Conservation (phyloP, 2,113 vertebrate genomes). For the Turdus rufiventris region DNA sequence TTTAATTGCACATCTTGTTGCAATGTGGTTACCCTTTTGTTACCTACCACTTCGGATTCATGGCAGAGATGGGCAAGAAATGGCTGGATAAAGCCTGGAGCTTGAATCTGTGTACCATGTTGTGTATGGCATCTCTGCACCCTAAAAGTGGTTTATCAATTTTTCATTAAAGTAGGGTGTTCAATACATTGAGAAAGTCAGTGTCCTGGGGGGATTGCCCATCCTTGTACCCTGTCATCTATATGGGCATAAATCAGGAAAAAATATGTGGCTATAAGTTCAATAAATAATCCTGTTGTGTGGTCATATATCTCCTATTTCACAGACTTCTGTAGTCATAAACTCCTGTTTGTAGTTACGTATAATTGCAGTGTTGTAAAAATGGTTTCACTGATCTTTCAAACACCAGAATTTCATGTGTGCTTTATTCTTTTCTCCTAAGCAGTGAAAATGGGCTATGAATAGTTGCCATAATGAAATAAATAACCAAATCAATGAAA, state of each 20-base stretch:
- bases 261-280: rapidly evolving
- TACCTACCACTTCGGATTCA: background rate
- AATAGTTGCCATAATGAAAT: background rate
- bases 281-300: background rate
- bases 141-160: rapidly evolving
- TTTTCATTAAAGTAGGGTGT: rapidly evolving
- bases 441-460: background rate
- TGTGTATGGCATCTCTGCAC: rapidly evolving
- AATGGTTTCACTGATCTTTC: background rate
- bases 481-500: background rate
- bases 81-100: background rate
- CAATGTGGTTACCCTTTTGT: background rate
- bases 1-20: background rate
- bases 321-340: background rate
- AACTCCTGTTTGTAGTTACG: background rate
- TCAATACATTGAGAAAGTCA: rapidly evolving
- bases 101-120: background rate
- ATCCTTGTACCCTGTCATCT: background rate
- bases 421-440: background rate
- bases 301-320: no score
- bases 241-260: background rate
- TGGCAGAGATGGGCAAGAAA: background rate
- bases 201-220: rapidly evolving
- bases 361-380: background rate
- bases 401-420: rapidly evolving